Percentiles rank a stretch among this genome's conserved stretches.
Conservation (phyloP, 2,113 vertebrate genomes). For the Notarius lentiginosus region DNA sequence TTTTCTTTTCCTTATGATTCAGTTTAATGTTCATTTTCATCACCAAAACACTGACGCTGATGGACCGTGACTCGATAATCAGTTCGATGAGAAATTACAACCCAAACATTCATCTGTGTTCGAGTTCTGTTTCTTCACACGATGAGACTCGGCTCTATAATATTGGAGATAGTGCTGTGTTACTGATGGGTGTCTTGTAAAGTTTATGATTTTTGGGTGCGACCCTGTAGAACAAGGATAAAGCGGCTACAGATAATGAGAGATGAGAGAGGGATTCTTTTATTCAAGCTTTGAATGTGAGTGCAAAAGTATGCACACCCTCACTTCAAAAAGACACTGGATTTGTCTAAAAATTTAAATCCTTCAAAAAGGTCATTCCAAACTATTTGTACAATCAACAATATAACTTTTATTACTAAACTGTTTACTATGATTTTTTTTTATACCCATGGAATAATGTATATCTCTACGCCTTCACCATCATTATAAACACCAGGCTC, state of each 20-base stretch:
- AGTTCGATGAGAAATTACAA: neutral
- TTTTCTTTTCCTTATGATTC: neutral
- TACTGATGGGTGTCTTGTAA: neutral
- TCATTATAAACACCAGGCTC: neutral
- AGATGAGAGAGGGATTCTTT: neutral
- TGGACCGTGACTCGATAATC: neutral
- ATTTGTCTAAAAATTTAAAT: neutral
- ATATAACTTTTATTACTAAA: neutral
- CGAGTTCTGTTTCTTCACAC: neutral
- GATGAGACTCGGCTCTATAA: neutral
- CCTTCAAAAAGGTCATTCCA: neutral
- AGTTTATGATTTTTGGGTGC: neutral
- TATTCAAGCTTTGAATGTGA: neutral
- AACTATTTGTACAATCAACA: neutral
- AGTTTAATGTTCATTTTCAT: neutral
- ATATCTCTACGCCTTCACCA: neutral
- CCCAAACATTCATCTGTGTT: too few relatives aligned
- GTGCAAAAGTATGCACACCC: neutral
- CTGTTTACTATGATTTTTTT: neutral
- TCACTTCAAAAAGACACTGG: neutral
- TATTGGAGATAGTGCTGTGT: neutral
- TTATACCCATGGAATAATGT: neutral
- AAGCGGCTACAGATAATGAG: too few relatives aligned
- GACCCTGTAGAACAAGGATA: too few relatives aligned
- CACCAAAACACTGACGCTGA: neutral